These are phyloP conservation scores for Leucoraja ocellata DNA, from an alignment of 2,797 vertebrate species.

Conservation along the genomic window DNA sequence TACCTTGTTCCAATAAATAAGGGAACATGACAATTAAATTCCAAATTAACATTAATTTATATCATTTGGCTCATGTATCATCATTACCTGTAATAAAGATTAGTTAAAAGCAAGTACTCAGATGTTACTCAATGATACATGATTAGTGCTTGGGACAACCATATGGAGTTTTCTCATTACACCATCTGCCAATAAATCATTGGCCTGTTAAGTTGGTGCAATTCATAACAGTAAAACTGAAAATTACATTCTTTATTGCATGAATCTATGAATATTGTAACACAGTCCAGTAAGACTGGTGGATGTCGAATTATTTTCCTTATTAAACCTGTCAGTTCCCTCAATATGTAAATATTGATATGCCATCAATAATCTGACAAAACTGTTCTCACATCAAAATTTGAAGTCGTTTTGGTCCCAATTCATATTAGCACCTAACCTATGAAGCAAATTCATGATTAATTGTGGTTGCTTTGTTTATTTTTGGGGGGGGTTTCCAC, in stretches of 20 bases:
- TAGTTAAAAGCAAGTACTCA: background rate
- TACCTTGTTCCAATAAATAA: background rate
- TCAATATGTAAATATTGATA: background rate
- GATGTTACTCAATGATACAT: background rate
- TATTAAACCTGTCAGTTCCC: background rate
- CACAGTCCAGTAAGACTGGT: background rate
- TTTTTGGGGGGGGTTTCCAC: background rate
- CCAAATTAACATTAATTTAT: background rate
- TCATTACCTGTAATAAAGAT: background rate
- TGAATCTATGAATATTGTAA: background rate
- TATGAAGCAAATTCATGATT: background rate
- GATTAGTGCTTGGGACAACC: background rate
- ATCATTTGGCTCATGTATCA: background rate
- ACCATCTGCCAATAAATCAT: slow-evolving; percentile 2
- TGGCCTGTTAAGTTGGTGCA: background rate
- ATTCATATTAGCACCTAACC: background rate
- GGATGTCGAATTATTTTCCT: background rate
- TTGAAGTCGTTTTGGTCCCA: background rate
- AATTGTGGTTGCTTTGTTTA: background rate
- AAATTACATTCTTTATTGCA: background rate
- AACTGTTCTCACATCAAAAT: background rate
- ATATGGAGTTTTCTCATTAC: background rate
- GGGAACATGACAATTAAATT: background rate
- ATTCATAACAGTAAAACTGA: background rate
- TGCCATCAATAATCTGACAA: background rate